These are phyloP conservation scores for Phengaris arion DNA, from an alignment of 2,888 invertebrate genomes.

Conservation along the genomic window DNA sequence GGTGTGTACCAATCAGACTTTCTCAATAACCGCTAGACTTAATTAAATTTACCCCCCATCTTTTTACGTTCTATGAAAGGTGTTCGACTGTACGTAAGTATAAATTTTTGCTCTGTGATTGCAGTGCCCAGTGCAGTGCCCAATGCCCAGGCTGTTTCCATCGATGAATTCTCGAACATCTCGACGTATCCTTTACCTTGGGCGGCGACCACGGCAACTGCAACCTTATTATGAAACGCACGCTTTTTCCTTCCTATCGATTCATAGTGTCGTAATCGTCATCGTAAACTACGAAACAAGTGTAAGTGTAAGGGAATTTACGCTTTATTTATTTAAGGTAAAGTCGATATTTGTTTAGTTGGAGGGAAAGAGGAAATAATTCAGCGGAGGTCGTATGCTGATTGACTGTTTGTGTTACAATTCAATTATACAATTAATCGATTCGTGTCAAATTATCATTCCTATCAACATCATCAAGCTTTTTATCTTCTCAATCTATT, in stretches of 20 bases:
- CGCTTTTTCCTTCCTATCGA: slow-evolving; percentile 29
- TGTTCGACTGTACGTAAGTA: too few species aligned
- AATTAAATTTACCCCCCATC: too few species aligned
- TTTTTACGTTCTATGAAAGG: too few species aligned
- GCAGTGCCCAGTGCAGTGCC: not conserved
- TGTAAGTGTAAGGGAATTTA: not conserved
- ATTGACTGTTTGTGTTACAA: slow-evolving; percentile 33
- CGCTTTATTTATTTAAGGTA: slow-evolving; percentile 24
- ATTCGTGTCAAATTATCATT: slow-evolving; percentile 20
- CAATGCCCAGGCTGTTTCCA: not conserved
- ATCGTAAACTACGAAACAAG: slow-evolving; percentile 23
- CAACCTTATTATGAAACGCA: slow-evolving; percentile 21
- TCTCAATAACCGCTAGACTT: too few species aligned
- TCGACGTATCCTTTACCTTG: slow-evolving; percentile 25
- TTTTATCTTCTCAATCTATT: too few species aligned
- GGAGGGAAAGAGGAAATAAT: slow-evolving; percentile 41
- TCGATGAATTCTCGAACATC: not conserved
- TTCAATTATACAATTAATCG: slow-evolving; percentile 17
- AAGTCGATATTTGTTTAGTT: slow-evolving; percentile 33
- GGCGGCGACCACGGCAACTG: slow-evolving; percentile 19
- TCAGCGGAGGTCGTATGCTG: slow-evolving; percentile 42
- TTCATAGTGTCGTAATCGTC: slow-evolving; percentile 31
- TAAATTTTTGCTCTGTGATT: not conserved
- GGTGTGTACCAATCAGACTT: too few species aligned
- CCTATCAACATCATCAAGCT: too few species aligned